Conservation (phyloP, 1,140 invertebrate species). For the Hycleus phaleratus region DNA sequence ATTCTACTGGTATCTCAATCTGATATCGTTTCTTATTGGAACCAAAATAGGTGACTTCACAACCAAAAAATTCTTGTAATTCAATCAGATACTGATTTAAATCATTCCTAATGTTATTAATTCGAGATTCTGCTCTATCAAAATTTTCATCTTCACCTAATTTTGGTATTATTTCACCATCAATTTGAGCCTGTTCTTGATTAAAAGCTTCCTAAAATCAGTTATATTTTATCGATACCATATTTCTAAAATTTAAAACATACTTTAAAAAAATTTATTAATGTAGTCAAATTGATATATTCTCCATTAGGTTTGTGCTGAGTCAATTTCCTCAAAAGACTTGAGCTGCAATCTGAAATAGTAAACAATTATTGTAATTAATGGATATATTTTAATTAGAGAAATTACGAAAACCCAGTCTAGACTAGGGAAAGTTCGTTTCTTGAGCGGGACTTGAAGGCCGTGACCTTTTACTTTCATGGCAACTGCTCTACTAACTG, state of each 20-base stretch:
- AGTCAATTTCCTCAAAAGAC: constrained; percentile 50
- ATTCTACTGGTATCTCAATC: constrained; percentile 81
- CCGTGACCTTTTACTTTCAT: no score
- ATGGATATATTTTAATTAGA: no score
- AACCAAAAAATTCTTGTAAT: constrained; percentile 64
- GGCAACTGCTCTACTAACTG: no score
- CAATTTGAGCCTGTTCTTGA: constrained; percentile 74
- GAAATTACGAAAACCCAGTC: no score
- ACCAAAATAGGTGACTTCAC: constrained; percentile 71
- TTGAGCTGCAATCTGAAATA: constrained; percentile 42
- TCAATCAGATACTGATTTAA: constrained; percentile 62
- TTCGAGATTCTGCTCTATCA: constrained; percentile 61
- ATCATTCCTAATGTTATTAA: constrained; percentile 49
- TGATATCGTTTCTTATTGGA: constrained; percentile 88
- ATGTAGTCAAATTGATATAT: constrained; percentile 68
- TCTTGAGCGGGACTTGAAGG: no score
- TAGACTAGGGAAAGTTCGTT: no score
- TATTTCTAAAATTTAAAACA: constrained; percentile 7
- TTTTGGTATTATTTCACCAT: constrained; percentile 80
- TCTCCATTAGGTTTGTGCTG: constrained; percentile 53
- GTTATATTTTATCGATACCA: background rate
- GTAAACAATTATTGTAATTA: constrained; percentile 1
- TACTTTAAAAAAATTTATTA: constrained; percentile 77
- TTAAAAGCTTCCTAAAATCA: constrained; percentile 71
- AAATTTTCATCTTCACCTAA: constrained; percentile 82